phyloP scores from a whole-genome alignment of 2,113 vertebrate genomes.

The Mormyrus lacerda region DNA sequence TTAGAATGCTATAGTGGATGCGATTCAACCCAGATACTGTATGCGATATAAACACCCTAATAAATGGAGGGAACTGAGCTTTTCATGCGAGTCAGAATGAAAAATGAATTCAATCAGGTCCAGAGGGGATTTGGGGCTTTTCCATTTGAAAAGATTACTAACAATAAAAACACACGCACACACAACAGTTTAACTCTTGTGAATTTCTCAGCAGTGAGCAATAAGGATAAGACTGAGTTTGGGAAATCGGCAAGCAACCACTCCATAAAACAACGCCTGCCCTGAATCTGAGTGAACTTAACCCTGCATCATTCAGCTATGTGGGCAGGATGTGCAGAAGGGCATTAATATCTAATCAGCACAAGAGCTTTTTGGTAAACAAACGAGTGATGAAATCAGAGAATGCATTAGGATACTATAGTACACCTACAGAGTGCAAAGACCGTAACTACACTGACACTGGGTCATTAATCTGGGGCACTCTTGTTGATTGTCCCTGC shows the following conservation, averaged over 20 bases:
- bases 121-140: background rate
- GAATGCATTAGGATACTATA: background rate
- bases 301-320: background rate
- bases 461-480: background rate
- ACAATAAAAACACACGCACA: background rate
- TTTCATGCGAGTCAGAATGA: background rate
- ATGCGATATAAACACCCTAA: background rate
- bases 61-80: background rate
- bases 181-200: background rate
- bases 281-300: background rate
- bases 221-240: background rate
- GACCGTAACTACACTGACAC: background rate
- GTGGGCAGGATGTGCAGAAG: background rate
- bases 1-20: background rate
- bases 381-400: background rate
- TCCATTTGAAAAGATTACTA: background rate
- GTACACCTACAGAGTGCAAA: background rate
- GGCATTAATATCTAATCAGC: background rate
- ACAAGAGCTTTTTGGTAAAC: background rate
- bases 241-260: background rate
- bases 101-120: background rate
- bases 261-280: background rate
- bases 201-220: background rate
- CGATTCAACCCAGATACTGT: background rate
- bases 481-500: background rate